Percentiles rank a stretch among this genome's conserved stretches.
These are phyloP conservation scores for Ornithorhynchus anatinus DNA, from an alignment of 2,113 vertebrate species.

Conservation along the genomic window DNA sequence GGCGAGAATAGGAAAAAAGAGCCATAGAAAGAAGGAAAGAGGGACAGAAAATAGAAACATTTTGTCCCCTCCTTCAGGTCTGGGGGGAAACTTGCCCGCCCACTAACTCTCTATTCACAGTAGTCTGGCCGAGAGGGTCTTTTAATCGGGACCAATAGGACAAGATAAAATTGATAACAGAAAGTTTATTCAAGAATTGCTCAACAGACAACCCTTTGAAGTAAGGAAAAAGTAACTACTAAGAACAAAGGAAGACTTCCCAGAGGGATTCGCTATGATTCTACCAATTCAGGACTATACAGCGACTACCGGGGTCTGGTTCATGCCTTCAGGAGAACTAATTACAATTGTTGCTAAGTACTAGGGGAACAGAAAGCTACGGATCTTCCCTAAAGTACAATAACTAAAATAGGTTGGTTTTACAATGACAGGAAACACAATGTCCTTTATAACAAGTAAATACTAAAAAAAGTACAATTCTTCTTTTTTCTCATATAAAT, in stretches of 20 bases:
- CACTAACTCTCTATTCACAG: not conserved
- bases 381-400: constrained; percentile 90
- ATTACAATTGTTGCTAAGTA: constrained; percentile 92
- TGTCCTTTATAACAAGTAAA: constrained; percentile 89
- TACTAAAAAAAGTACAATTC: constrained; percentile 91
- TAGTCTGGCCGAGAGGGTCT: no score
- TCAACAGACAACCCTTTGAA: constrained; percentile 90
- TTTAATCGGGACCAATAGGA: constrained; percentile 54
- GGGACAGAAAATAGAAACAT: not conserved
- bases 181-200: constrained; percentile 99
- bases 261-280: constrained; percentile 82
- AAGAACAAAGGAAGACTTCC: constrained; percentile 90
- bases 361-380: constrained; percentile 94
- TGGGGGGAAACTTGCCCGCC: not conserved
- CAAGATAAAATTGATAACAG: constrained; percentile 85
- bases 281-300: constrained; percentile 93
- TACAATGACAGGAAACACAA: constrained; percentile 96
- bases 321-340: constrained; percentile 90
- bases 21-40: no score
- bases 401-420: constrained; percentile 91
- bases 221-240: constrained; percentile 89
- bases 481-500: constrained; percentile 92
- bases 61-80: not conserved
- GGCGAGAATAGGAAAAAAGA: not conserved
- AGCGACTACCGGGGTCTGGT: constrained; percentile 81